Evolutionary conservation across 1,140 invertebrate genomes (phyloP), one percentile per base, ranked within the genome.

Genomic region (Agrypnia vestita): DNA sequence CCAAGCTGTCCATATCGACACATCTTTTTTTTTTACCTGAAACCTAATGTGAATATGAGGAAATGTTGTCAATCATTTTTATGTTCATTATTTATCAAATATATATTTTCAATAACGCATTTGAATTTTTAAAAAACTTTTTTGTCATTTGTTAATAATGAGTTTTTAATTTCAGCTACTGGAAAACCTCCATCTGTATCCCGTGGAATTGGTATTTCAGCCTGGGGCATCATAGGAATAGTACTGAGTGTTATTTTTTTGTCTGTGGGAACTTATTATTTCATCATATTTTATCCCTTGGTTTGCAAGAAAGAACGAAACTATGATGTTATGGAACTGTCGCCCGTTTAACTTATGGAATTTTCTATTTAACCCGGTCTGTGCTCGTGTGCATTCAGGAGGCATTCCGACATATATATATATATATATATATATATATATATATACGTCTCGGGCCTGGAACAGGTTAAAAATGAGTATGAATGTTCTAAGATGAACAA

Each of bases 231-330:
- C 25, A 88, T 93, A 19, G 85, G 88, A 21, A 84, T 92, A 17
- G 87, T 91, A 80, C 85, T 92, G 8, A 86, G 86, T 21, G 82
- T 90, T 9, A 90, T 92, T 62, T 80, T 92, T n/a, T 82, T 88
- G 12, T 88, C 88, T n/a, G 86, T 90, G 61, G 87, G 89, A 8
- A 88, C 90, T 62, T 93, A 92, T 84, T 92, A 92, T 82, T 90
- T 91, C 78, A 90, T 91, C 35, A 89, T 92, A 78, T 92, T 92
- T 83, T 92, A 92, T 85, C 91, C 91, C 10, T 87, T 91, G 71
- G 79, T 92, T 12, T 92, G 91, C 82, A 89, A 90, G 77, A 91
- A 91, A 75, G 87, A 91, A 76, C 87, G 89, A 69, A 92, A 91
- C 79, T 92, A 92, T 86, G 88, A 92, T 77, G 90, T 91, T 78